Conservation (phyloP, 1,140 invertebrate genomes). For the Ridgeia piscesae region DNA sequence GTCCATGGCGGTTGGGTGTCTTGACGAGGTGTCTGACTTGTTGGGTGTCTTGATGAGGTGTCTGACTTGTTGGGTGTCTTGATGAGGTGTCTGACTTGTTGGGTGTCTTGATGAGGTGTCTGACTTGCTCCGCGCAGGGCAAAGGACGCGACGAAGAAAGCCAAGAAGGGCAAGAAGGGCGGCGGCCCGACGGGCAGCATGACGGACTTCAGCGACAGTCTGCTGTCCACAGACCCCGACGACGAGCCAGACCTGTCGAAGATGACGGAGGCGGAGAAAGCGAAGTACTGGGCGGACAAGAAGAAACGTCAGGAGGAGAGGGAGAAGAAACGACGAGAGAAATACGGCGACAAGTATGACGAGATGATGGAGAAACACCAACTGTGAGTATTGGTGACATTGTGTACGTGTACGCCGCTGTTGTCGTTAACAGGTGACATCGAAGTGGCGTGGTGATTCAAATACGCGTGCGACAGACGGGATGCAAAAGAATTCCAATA, state of each 20-base stretch:
- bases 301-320: conserved; percentile 44
- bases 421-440: too few relatives aligned
- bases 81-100: background rate
- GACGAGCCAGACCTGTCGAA: conserved; percentile 48
- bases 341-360: conserved; percentile 57
- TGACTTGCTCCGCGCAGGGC: background rate
- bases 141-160: conserved; percentile 7
- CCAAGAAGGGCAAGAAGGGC: conserved; percentile 25
- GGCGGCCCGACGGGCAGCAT: conserved; percentile 29
- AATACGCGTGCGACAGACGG: too few relatives aligned
- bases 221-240: conserved; percentile 44
- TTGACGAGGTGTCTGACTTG: background rate
- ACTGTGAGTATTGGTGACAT: conserved; percentile 40
- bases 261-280: conserved; percentile 55
- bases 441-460: too few relatives aligned
- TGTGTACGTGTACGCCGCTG: background rate
- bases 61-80: background rate
- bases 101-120: background rate
- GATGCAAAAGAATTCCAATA: too few relatives aligned
- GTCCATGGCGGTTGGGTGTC: background rate
- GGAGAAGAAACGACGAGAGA: conserved; percentile 49
- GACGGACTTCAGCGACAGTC: conserved; percentile 29
- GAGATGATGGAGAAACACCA: conserved; percentile 51
- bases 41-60: background rate
- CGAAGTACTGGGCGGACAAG: conserved; percentile 47